phyloP scores from a whole-genome alignment of 2,797 vertebrate species.

The Chaenodraco wilsoni region DNA sequence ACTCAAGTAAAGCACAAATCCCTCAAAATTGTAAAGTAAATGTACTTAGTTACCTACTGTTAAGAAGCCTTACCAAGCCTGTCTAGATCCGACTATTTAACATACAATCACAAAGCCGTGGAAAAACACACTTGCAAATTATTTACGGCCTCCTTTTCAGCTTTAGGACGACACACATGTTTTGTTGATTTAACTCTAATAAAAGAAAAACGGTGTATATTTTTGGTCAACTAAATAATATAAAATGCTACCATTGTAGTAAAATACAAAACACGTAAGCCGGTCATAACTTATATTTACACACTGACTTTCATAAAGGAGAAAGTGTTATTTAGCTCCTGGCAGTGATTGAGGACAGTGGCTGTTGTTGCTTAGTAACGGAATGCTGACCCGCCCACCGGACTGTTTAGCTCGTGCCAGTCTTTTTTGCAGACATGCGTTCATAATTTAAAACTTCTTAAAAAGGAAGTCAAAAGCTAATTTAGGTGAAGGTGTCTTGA shows the following conservation, averaged over 20 bases:
- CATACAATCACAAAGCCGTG: too few relatives aligned
- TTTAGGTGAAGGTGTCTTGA: not conserved
- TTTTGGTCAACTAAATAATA: not conserved
- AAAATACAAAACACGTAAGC: too few relatives aligned
- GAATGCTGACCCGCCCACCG: conserved; percentile 66
- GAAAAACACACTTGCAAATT: too few relatives aligned
- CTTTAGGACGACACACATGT: not conserved
- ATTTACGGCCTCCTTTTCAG: not conserved
- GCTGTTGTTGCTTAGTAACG: conserved; percentile 75
- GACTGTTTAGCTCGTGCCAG: not conserved
- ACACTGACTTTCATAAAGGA: not conserved
- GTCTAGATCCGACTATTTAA: too few relatives aligned
- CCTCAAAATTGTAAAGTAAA: too few relatives aligned
- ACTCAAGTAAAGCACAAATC: too few relatives aligned
- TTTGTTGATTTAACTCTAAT: not conserved
- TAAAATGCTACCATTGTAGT: not conserved
- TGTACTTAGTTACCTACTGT: too few relatives aligned
- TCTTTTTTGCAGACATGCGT: not conserved
- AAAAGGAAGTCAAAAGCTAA: not conserved
- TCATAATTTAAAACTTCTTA: not conserved
- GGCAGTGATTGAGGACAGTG: conserved; percentile 62
- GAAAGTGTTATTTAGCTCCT: too few relatives aligned
- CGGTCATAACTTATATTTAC: not conserved
- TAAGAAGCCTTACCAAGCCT: too few relatives aligned
- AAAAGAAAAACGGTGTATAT: not conserved